Evolutionary conservation across 2,113 vertebrate species (phyloP).

Genomic region (Anas platyrhynchos): DNA sequence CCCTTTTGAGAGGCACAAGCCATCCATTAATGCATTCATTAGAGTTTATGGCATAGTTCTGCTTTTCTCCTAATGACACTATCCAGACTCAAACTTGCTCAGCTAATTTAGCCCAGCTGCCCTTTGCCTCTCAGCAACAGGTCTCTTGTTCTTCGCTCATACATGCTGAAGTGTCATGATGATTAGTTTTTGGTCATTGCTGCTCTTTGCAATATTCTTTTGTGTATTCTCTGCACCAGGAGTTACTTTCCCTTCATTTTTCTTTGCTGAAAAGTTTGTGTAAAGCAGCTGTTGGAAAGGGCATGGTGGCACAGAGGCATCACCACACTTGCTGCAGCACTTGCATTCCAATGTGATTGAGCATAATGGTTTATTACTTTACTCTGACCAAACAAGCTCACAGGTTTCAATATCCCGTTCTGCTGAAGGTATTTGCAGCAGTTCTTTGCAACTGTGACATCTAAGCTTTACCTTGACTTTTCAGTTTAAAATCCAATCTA

Average conservation of each 20-base stretch:
- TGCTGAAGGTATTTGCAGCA: slow-evolving; percentile 50
- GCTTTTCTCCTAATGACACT: slow-evolving; percentile 84
- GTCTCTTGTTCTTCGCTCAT: slow-evolving; percentile 29
- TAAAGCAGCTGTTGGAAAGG: not conserved
- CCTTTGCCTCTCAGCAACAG: slow-evolving; percentile 71
- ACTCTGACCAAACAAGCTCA: slow-evolving; percentile 53
- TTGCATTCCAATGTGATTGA: slow-evolving; percentile 65
- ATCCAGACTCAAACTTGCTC: slow-evolving; percentile 77
- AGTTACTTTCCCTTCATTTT: not conserved
- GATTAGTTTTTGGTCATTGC: slow-evolving; percentile 50
- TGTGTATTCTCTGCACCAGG: not conserved
- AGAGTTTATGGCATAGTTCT: slow-evolving; percentile 82
- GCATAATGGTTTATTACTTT: slow-evolving; percentile 40
- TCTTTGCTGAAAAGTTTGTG: not conserved
- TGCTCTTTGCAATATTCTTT: not conserved
- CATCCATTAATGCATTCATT: slow-evolving; percentile 88
- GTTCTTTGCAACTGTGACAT: not conserved
- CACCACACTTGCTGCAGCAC: not conserved
- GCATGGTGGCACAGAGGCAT: not conserved
- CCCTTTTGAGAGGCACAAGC: slow-evolving; percentile 82
- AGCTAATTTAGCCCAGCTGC: slow-evolving; percentile 85
- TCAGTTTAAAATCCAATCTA: not conserved
- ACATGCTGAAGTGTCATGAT: not conserved
- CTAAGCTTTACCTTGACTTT: slow-evolving; percentile 22
- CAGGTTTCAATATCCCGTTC: slow-evolving; percentile 49